These are phyloP conservation scores for Zosterops lateralis DNA, from an alignment of 2,113 vertebrate genomes.

Conservation along the genomic window DNA sequence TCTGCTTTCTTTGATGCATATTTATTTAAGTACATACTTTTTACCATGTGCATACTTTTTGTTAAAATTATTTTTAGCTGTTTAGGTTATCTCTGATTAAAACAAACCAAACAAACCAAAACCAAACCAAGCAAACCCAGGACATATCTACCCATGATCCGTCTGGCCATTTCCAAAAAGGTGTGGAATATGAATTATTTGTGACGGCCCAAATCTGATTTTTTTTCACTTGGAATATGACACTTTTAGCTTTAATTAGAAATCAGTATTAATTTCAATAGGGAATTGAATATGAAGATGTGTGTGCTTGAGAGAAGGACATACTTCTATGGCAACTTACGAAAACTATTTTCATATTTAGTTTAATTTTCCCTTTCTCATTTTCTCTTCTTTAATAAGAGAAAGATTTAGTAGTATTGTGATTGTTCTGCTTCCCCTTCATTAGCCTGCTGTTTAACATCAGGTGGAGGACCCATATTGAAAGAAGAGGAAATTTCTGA, in stretches of 20 bases:
- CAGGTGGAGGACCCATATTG: neutral
- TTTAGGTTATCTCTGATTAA: neutral
- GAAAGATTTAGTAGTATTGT: neutral
- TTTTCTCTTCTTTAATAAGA: neutral
- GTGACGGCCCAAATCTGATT: fast-evolving
- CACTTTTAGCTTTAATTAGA: neutral
- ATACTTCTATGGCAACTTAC: neutral
- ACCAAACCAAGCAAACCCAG: neutral
- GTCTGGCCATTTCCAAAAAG: neutral
- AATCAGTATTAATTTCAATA: neutral
- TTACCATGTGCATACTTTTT: neutral
- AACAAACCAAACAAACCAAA: neutral
- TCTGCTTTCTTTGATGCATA: neutral
- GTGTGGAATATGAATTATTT: neutral
- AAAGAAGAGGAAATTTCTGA: neutral
- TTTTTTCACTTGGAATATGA: neutral
- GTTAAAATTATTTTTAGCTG: neutral
- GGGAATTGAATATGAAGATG: neutral
- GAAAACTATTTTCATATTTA: neutral
- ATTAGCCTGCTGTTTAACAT: neutral
- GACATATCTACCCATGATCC: neutral
- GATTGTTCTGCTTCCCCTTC: neutral
- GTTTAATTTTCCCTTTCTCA: neutral
- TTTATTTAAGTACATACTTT: neutral
- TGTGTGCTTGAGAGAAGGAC: neutral